Conservation (phyloP, 2,113 vertebrate species). For the Oryzias celebensis region DNA sequence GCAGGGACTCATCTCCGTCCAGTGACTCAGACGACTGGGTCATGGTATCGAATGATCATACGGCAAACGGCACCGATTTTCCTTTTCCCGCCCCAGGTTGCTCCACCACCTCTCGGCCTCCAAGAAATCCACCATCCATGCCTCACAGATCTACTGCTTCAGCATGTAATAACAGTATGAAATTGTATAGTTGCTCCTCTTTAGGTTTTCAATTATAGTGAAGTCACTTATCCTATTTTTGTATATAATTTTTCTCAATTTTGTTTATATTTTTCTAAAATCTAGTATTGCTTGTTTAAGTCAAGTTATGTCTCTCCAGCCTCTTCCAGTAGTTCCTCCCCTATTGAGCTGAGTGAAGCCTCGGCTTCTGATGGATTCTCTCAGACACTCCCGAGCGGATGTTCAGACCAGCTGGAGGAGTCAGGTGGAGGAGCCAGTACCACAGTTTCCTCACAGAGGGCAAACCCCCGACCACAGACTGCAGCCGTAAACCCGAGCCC, state of each 20-base stretch:
- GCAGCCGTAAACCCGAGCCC: constrained; percentile 50
- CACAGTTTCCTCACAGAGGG: constrained; percentile 68
- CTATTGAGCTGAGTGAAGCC: constrained; percentile 74
- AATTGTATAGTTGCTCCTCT: neutral
- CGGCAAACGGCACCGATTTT: constrained; percentile 79
- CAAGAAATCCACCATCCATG: constrained; percentile 83
- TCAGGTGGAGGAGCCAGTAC: constrained; percentile 51
- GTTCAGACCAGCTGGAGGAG: constrained; percentile 75
- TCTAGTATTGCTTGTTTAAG: neutral
- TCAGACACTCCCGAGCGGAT: constrained; percentile 67
- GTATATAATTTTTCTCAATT: neutral
- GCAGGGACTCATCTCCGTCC: constrained; percentile 77
- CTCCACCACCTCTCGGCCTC: constrained; percentile 81
- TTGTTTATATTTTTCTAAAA: neutral
- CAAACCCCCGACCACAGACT: constrained; percentile 41
- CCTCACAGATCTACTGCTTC: constrained; percentile 78
- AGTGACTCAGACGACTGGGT: constrained; percentile 84
- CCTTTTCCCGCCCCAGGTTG: constrained; percentile 82
- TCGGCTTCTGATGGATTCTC: constrained; percentile 71
- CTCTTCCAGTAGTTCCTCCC: constrained; percentile 78
- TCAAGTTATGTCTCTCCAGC: constrained; percentile 57
- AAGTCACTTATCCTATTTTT: neutral
- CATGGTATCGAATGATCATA: constrained; percentile 73
- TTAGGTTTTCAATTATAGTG: neutral
- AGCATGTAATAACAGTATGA: constrained; percentile 69